These are phyloP conservation scores for Anguilla megastoma DNA, from an alignment of 2,797 vertebrate species.

Conservation along the genomic window DNA sequence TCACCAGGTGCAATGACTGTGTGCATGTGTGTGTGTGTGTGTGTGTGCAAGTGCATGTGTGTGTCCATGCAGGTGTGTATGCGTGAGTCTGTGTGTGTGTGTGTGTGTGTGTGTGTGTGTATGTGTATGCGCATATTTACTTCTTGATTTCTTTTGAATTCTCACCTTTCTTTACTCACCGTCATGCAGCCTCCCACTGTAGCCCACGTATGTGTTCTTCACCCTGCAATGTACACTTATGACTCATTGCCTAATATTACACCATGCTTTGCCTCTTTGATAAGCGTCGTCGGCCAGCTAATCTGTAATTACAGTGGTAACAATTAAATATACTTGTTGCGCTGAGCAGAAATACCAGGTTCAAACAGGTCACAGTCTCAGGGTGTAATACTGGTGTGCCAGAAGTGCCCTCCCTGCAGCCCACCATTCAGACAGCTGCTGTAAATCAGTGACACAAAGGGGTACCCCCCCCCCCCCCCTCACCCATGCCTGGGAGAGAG, in stretches of 20 bases:
- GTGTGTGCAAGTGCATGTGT: not conserved
- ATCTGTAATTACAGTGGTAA: constrained; percentile 7
- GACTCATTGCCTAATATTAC: not conserved
- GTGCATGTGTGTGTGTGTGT: not conserved
- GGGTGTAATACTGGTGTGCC: not conserved
- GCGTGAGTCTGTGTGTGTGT: not conserved
- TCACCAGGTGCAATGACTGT: not conserved
- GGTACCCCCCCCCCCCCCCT: not conserved
- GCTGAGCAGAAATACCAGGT: not conserved
- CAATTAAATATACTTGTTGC: constrained; percentile 6
- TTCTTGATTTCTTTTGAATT: not conserved
- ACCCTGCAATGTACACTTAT: not conserved
- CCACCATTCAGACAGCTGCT: not conserved
- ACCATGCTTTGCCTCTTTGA: constrained; percentile 2
- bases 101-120: not conserved
- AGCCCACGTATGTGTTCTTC: not conserved
- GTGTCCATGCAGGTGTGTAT: not conserved
- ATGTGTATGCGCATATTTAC: not conserved
- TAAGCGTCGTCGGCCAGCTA: constrained; percentile 10
- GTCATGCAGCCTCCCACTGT: not conserved
- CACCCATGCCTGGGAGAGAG: not conserved
- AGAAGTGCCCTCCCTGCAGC: not conserved
- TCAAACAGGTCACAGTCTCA: not conserved
- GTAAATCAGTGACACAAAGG: constrained; percentile 18
- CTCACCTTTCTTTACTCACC: not conserved